These are phyloP conservation scores for Gracilinanus agilis DNA, from an alignment of 2,113 vertebrate genomes.

Conservation along the genomic window DNA sequence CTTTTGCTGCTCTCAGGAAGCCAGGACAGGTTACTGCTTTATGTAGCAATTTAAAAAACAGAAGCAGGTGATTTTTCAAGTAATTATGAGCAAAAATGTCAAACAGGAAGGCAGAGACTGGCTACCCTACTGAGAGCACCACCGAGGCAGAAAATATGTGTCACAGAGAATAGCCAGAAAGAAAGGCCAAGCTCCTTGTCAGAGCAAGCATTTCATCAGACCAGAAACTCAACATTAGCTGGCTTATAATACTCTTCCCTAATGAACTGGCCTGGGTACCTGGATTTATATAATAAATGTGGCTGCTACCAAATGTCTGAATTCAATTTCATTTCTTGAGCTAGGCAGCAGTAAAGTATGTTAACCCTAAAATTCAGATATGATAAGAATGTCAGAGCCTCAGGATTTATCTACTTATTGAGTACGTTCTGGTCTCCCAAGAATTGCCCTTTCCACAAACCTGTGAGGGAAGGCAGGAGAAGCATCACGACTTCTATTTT, in stretches of 20 bases:
- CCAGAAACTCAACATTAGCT: constrained; percentile 56
- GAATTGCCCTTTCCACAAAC: neutral
- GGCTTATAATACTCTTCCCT: constrained; percentile 57
- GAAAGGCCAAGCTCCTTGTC: constrained; percentile 71
- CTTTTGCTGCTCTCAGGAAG: constrained; percentile 76
- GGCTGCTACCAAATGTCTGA: constrained; percentile 18
- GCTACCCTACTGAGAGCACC: constrained; percentile 80
- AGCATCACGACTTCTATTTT: neutral
- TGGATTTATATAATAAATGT: constrained; percentile 67
- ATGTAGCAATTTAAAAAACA: constrained; percentile 81
- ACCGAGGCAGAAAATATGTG: constrained; percentile 81
- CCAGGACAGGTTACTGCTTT: constrained; percentile 79
- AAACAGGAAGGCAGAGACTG: constrained; percentile 79
- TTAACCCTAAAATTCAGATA: constrained; percentile 46
- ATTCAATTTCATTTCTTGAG: constrained; percentile 78
- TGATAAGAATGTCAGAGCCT: neutral
- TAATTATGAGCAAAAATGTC: constrained; percentile 84
- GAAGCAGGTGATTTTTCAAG: constrained; percentile 81
- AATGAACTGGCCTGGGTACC: constrained; percentile 70
- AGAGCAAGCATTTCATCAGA: constrained; percentile 75
- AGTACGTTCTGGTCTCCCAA: neutral
- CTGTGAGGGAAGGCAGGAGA: neutral
- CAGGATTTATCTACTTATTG: neutral
- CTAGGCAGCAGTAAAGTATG: constrained; percentile 69
- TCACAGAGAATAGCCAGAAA: constrained; percentile 60